Conservation (phyloP, 2,888 invertebrate species). For the Odontothrips loti region DNA sequence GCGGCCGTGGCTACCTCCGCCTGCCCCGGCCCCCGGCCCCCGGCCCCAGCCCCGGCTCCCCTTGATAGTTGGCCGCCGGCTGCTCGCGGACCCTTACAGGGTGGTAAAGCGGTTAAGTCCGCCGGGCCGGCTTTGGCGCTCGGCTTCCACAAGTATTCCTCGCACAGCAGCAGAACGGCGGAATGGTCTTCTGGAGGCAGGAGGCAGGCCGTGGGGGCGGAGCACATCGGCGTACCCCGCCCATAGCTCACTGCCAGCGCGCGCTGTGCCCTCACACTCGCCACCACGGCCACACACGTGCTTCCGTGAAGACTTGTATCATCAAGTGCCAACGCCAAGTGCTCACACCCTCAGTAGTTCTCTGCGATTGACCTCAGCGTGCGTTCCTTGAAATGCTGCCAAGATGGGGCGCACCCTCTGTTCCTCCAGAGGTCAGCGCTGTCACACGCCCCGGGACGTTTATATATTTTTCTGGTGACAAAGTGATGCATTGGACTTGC, state of each 20-base stretch:
- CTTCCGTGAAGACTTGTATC: no score
- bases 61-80: background rate
- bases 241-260: background rate
- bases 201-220: background rate
- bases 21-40: background rate
- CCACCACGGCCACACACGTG: no score
- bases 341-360: no score
- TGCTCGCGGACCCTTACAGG: background rate
- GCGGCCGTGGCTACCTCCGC: background rate
- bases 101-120: constrained; percentile 13
- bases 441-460: background rate
- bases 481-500: no score
- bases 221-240: no score
- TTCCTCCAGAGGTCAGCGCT: background rate
- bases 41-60: background rate
- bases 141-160: constrained; percentile 15
- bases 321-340: no score
- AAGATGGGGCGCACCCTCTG: no score
- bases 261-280: no score
- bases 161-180: background rate
- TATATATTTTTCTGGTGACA: no score
- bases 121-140: background rate
- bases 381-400: no score
- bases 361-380: no score
- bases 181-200: background rate